Conservation (phyloP, 2,888 invertebrate species). For the Oligia fasciuncula region DNA sequence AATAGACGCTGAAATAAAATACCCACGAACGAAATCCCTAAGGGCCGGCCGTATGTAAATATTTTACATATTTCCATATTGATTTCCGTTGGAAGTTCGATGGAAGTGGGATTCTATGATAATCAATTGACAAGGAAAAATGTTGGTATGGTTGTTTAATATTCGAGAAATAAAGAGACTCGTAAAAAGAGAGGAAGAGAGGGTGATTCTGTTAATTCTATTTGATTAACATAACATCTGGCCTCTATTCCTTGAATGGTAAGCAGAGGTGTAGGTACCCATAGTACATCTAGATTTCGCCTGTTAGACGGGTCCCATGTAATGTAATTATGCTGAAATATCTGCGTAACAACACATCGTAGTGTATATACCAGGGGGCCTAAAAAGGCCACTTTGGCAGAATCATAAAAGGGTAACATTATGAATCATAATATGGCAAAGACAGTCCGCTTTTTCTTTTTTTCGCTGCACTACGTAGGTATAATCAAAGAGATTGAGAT, state of each 20-base stretch:
- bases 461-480: no score
- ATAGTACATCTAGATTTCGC: no score
- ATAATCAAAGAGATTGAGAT: no score
- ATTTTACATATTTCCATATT: conserved; percentile 62
- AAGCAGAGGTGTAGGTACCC: no score
- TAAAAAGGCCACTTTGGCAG: no score
- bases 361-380: no score
- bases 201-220: conserved; percentile 8
- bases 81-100: conserved; percentile 55
- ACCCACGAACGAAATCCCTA: conserved; percentile 38
- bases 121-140: conserved; percentile 61
- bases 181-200: conserved; percentile 6
- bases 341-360: no score
- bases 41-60: conserved; percentile 55
- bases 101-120: conserved; percentile 53
- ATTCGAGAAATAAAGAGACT: conserved; percentile 10
- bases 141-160: conserved; percentile 40
- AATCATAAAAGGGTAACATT: no score
- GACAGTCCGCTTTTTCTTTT: no score
- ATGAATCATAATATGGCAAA: no score
- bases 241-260: neutral
- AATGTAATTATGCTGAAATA: no score
- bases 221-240: neutral
- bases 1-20: conserved; percentile 44
- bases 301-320: no score